Conservation (phyloP, 1,140 invertebrate genomes). For the Daktulosphaira vitifoliae region DNA sequence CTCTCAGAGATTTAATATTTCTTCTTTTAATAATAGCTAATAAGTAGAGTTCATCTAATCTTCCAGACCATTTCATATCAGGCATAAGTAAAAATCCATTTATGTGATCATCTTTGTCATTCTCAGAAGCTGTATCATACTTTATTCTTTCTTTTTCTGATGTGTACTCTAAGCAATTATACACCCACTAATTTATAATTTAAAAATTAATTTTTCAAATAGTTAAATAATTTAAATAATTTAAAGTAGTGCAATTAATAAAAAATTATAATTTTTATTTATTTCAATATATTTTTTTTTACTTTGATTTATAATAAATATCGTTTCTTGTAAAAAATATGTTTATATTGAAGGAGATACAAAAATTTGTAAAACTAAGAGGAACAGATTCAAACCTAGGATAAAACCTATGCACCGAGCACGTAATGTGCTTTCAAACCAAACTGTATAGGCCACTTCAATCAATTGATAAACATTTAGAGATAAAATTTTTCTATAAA, state of each 20-base stretch:
- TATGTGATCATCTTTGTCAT: slow-evolving; percentile 66
- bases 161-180: slow-evolving; percentile 88
- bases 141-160: slow-evolving; percentile 79
- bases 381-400: too few relatives aligned
- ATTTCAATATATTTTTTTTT: too few relatives aligned
- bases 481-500: too few relatives aligned
- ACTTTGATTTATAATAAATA: too few relatives aligned
- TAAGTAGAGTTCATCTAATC: slow-evolving; percentile 67
- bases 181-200: slow-evolving; percentile 73
- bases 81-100: slow-evolving; percentile 81
- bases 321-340: too few relatives aligned
- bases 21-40: slow-evolving; percentile 66
- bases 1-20: slow-evolving; percentile 71
- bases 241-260: neutral
- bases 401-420: too few relatives aligned
- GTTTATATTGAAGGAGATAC: too few relatives aligned
- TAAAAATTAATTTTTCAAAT: neutral
- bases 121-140: slow-evolving; percentile 42
- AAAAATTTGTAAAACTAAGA: too few relatives aligned
- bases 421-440: too few relatives aligned
- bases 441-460: too few relatives aligned
- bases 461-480: too few relatives aligned
- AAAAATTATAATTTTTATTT: neutral
- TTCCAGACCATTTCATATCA: slow-evolving; percentile 90
- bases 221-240: slow-evolving; percentile 11